Base-by-base conservation (phyloP, 2,797 vertebrate genomes). In the Otolemur crassicaudatus region DNA sequence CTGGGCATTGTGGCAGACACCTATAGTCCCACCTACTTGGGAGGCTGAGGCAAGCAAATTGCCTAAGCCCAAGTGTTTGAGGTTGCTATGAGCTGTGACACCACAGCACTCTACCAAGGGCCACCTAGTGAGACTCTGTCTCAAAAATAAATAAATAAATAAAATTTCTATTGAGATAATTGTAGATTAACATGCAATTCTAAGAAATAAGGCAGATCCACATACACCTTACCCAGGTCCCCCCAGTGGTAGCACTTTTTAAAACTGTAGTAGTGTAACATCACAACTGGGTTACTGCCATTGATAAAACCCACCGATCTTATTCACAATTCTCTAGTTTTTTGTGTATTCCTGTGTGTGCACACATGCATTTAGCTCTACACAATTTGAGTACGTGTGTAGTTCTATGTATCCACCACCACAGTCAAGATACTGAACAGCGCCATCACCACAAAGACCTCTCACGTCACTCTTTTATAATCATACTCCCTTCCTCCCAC, bases 151-250 rank as follows among this genome's bases (percentile, higher is more conserved):
- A 53, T 53, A 53, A 53, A 49, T 63, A 40, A 60, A 70, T 34
- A 19, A 90, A 90, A 79, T n/a, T 43, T 79, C 72, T 82, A 83
- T 49, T 90, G 25, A 93, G 49, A 27, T 90, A 72, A 67, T 73
- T 40, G 17, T 53, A 69, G 43, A 61, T 53, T 34, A 13, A 61
- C 58, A 69, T 27, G 7, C 17, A 76, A 16, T 82, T 93, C 49
- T 82, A 91, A 76, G 60, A 86, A 91, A 69, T 79, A 87, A 53
- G 63, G 76, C 60, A 80, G 58, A 79, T 69, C 13, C 23, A 75
- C 22, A 46, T 94, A 70, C 31, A 93, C 4, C 87, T 90, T 88
- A 70, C 20, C 80, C 65, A 90, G 40, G 34, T 29, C 9, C n/a
- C 31, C 60, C 49, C 8, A 13, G 29, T 19, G 75, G 29, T 72